Evolutionary conservation across 2,797 vertebrate genomes (phyloP).

Genomic region (Bryconaethiops microstoma): DNA sequence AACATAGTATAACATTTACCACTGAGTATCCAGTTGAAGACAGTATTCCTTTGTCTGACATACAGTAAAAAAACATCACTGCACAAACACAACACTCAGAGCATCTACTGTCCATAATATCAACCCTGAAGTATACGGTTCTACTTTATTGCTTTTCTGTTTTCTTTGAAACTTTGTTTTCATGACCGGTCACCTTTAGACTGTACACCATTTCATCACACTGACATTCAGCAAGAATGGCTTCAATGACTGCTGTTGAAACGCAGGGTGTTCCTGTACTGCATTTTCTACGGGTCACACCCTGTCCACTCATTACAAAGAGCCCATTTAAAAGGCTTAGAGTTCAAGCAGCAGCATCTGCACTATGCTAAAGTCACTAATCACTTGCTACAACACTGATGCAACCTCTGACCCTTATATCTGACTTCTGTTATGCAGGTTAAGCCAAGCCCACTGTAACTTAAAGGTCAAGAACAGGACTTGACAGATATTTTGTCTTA

Average conservation of each 20-base stretch:
- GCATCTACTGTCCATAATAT: constrained; percentile 16
- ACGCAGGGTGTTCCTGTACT: constrained; percentile 37
- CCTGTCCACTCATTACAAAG: constrained; percentile 39
- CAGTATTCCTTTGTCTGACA: constrained; percentile 31
- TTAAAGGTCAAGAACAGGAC: not conserved
- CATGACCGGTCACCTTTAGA: constrained; percentile 22
- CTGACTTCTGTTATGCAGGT: not conserved
- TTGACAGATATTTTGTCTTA: not conserved
- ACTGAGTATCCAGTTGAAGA: constrained; percentile 50
- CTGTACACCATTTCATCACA: constrained; percentile 8
- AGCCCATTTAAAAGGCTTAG: constrained; percentile 36
- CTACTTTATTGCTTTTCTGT: constrained; percentile 20
- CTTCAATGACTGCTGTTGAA: constrained; percentile 40
- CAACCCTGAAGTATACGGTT: constrained; percentile 19
- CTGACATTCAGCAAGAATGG: constrained; percentile 18
- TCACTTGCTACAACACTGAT: not conserved
- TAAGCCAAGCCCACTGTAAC: not conserved
- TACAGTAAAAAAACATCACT: constrained; percentile 39
- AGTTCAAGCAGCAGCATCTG: constrained; percentile 12
- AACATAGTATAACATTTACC: constrained; percentile 55
- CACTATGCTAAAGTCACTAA: constrained; percentile 7
- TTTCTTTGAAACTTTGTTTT: constrained; percentile 25
- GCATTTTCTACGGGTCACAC: constrained; percentile 42
- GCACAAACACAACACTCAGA: constrained; percentile 38
- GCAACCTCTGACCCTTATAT: constrained; percentile 9